phyloP scores from a whole-genome alignment of 92 coral and sea anemone species.

The Anthopleura xanthogrammica region DNA sequence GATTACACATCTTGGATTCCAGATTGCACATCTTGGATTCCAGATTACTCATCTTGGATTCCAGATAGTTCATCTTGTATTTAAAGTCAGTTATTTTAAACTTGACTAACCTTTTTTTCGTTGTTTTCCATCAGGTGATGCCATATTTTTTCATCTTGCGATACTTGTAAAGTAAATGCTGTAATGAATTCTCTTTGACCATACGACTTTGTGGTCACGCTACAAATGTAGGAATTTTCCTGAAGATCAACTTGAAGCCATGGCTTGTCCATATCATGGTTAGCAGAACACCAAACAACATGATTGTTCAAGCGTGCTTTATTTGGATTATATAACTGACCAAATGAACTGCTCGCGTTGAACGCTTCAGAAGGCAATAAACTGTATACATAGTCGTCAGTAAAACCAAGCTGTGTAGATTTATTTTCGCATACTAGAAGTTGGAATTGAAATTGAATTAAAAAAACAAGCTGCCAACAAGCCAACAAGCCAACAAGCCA shows the following conservation, averaged over 20 bases:
- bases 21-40: too few species aligned
- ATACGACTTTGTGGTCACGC: neutral
- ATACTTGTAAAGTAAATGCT: neutral
- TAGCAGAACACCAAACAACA: neutral
- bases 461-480: too few species aligned
- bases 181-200: neutral
- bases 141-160: neutral
- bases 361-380: neutral
- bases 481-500: too few species aligned
- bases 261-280: neutral
- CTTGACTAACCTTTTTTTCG: neutral
- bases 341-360: neutral
- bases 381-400: neutral
- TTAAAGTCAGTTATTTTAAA: too few species aligned
- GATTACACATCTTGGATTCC: too few species aligned
- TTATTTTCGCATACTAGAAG: neutral
- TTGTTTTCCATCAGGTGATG: neutral
- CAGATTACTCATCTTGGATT: too few species aligned
- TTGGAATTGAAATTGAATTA: neutral
- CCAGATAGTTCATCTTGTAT: neutral
- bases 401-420: neutral
- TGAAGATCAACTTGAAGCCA: slow-evolving; percentile 11
- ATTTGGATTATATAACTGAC: neutral
- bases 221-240: neutral
- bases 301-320: neutral